Percentiles rank a stretch among this genome's conserved stretches.
phyloP scores from a whole-genome alignment of 1,140 invertebrate genomes.

The Achroia grisella region DNA sequence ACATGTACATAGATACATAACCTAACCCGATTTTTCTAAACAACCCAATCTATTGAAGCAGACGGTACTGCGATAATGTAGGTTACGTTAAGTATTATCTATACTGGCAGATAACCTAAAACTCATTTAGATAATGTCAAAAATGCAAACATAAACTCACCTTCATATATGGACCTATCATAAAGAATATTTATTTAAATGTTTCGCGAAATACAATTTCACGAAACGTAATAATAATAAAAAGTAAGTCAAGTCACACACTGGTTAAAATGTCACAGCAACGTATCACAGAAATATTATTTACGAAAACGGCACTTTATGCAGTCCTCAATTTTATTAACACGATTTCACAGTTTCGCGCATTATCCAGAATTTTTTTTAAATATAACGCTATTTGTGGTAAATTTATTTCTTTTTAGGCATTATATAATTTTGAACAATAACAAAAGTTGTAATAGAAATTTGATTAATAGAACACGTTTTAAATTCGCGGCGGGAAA shows the following conservation, averaged over 20 bases:
- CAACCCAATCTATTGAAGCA: too few species aligned
- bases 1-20: too few species aligned
- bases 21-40: too few species aligned
- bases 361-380: slow-evolving; percentile 29
- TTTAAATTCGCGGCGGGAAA: slow-evolving; percentile 53
- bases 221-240: slow-evolving; percentile 41
- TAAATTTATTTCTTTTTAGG: slow-evolving; percentile 63
- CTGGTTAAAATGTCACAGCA: slow-evolving; percentile 50
- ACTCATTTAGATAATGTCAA: background rate
- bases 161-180: slow-evolving; percentile 73
- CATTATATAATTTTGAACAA: slow-evolving; percentile 45
- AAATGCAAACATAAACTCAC: slow-evolving; percentile 37
- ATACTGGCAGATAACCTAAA: too few species aligned
- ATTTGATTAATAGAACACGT: slow-evolving; percentile 4
- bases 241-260: slow-evolving; percentile 32
- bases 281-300: slow-evolving; percentile 60
- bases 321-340: slow-evolving; percentile 39
- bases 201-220: slow-evolving; percentile 63
- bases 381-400: slow-evolving; percentile 5
- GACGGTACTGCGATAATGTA: too few species aligned
- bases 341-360: slow-evolving; percentile 48
- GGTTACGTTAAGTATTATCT: too few species aligned
- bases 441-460: slow-evolving; percentile 24
- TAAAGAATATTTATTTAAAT: slow-evolving; percentile 58
- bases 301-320: slow-evolving; percentile 39